These are phyloP conservation scores for Gymnoscopelus braueri DNA, from an alignment of 2,797 vertebrate genomes.

Conservation along the genomic window DNA sequence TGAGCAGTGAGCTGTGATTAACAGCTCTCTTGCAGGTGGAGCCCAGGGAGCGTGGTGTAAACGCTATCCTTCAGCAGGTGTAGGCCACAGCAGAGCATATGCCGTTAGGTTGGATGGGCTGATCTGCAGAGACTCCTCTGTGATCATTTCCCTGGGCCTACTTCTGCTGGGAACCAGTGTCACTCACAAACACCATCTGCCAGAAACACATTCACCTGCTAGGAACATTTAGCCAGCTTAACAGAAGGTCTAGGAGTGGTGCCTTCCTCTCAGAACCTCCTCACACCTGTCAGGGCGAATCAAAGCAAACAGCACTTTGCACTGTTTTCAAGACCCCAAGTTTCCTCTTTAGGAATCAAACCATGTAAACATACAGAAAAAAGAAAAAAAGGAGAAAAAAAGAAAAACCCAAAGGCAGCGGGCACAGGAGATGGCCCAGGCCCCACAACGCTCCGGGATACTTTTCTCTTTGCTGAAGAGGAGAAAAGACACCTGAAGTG, in stretches of 20 bases:
- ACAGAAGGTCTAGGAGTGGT: conserved; percentile 63
- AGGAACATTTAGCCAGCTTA: conserved; percentile 66
- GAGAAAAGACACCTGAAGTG: conserved; percentile 85
- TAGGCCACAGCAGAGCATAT: conserved; percentile 84
- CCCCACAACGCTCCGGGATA: conserved; percentile 73
- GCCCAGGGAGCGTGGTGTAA: conserved; percentile 78
- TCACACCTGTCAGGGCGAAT: conserved; percentile 63
- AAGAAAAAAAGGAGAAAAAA: conserved; percentile 23
- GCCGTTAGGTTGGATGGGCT: conserved; percentile 79
- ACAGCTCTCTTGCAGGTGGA: conserved; percentile 64
- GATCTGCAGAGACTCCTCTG: conserved; percentile 79
- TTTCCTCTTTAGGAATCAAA: conserved; percentile 55
- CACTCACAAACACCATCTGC: conserved; percentile 90
- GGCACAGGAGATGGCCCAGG: conserved; percentile 51
- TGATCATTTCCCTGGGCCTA: conserved; percentile 76
- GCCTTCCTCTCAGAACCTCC: conserved; percentile 38
- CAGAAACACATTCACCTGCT: conserved; percentile 73
- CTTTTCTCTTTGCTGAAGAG: conserved; percentile 75
- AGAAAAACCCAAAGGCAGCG: conserved; percentile 12
- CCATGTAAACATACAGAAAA: conserved; percentile 65
- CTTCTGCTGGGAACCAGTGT: conserved; percentile 87
- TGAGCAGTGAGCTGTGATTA: conserved; percentile 76
- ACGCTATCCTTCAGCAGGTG: conserved; percentile 85
- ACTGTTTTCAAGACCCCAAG: conserved; percentile 38
- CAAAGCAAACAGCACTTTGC: conserved; percentile 34